Conservation (phyloP, 2,113 vertebrate species). For the Corydoras sp. region DNA sequence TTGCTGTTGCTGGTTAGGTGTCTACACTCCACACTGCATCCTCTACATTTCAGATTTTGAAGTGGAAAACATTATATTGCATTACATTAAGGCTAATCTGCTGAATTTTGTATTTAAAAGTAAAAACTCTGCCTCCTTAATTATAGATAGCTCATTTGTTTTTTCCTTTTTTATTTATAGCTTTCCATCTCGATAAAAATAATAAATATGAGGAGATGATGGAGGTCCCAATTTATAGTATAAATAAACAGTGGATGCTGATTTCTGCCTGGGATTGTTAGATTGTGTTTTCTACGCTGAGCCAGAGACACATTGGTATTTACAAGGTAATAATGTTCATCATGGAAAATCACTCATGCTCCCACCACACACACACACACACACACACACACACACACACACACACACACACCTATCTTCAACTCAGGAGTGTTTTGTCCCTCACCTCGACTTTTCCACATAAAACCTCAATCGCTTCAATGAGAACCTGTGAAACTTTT, state of each 20-base stretch:
- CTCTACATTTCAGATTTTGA: too few relatives aligned
- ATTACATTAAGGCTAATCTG: too few relatives aligned
- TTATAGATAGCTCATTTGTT: too few relatives aligned
- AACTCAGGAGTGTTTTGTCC: constrained; percentile 21
- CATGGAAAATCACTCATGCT: constrained; percentile 40
- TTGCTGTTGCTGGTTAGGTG: too few relatives aligned
- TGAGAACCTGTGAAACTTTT: constrained; percentile 4
- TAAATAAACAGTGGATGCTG: not conserved
- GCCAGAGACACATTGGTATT: constrained; percentile 36
- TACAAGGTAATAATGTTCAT: constrained; percentile 45
- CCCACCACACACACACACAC: constrained; percentile 22
- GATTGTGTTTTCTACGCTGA: constrained; percentile 17
- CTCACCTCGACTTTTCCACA: constrained; percentile 39
- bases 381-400: constrained; percentile 12
- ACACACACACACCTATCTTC: constrained; percentile 29
- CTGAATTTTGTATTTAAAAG: too few relatives aligned
- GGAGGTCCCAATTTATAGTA: too few relatives aligned
- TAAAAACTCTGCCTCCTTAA: too few relatives aligned
- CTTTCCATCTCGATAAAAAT: not conserved
- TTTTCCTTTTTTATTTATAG: too few relatives aligned
- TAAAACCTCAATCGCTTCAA: constrained; percentile 26
- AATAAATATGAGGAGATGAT: not conserved
- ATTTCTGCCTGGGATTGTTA: constrained; percentile 12
- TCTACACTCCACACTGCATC: too few relatives aligned
- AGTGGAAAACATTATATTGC: too few relatives aligned